Conservation (phyloP, 2,797 vertebrate species). For the Bucorvus abyssinicus region DNA sequence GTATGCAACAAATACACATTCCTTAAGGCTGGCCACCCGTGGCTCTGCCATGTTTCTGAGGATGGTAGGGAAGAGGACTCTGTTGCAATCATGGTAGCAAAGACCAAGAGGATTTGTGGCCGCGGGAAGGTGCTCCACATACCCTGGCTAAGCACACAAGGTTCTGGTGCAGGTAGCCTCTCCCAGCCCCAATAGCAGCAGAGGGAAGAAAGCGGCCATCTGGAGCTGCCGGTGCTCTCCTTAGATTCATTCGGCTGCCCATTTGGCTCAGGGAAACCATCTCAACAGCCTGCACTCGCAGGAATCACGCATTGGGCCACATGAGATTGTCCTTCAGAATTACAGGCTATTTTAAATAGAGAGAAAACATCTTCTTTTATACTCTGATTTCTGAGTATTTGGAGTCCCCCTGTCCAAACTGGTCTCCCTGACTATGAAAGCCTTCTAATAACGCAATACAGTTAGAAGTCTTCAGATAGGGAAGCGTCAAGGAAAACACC, state of each 20-base stretch:
- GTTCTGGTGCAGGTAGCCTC: not conserved
- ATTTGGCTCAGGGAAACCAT: not conserved
- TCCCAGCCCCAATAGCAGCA: rapidly evolving
- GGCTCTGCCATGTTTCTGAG: not conserved
- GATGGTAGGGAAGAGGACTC: not conserved
- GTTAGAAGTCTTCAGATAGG: not conserved
- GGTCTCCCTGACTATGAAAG: not conserved
- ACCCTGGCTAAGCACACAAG: not conserved
- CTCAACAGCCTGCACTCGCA: rapidly evolving
- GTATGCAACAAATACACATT: not conserved
- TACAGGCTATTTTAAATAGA: not conserved
- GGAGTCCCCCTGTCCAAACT: not conserved
- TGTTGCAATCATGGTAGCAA: rapidly evolving
- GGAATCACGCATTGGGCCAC: rapidly evolving
- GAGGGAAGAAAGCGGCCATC: not conserved
- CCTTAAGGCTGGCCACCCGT: not conserved
- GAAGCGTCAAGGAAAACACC: not conserved
- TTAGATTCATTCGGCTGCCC: rapidly evolving
- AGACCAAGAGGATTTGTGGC: rapidly evolving
- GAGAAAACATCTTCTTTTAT: not conserved
- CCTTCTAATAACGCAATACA: not conserved
- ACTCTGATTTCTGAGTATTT: not conserved
- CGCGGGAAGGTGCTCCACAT: rapidly evolving
- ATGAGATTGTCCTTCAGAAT: not conserved
- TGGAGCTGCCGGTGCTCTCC: not conserved